A percentile compares a stretch with the other conserved stretches of the same genome.
These are phyloP conservation scores for Geotrypetes seraphini DNA, from an alignment of 2,797 vertebrate species.

Conservation along the genomic window DNA sequence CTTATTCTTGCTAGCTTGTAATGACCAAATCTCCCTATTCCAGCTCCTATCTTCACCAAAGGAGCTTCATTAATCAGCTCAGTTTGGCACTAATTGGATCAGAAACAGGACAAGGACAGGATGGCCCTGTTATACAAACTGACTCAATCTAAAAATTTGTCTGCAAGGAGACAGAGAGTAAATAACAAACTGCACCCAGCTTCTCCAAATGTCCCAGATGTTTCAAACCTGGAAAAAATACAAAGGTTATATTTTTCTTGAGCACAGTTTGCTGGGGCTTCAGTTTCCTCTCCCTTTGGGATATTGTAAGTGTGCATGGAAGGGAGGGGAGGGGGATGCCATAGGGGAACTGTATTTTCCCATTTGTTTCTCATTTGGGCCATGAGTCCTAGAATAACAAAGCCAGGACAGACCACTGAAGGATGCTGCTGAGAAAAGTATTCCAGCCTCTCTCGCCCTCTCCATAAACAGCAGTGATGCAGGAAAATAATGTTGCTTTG, in stretches of 20 bases:
- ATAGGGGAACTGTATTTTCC: too few relatives aligned
- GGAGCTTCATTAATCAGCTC: not conserved
- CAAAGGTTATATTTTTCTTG: not conserved
- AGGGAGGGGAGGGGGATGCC: too few relatives aligned
- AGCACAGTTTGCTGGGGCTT: conserved; percentile 37
- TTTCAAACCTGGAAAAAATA: conserved; percentile 1
- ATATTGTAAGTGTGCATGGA: too few relatives aligned
- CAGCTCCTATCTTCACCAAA: not conserved
- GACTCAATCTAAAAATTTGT: not conserved
- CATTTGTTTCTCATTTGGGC: conserved; percentile 54
- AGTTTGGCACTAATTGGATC: not conserved
- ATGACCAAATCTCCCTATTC: not conserved
- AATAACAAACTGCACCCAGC: conserved; percentile 43
- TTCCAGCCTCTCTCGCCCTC: not conserved
- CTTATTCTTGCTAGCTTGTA: too few relatives aligned
- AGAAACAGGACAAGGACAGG: not conserved
- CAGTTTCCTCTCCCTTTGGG: conserved; percentile 18
- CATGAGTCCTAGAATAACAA: conserved; percentile 42
- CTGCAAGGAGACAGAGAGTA: conserved; percentile 26
- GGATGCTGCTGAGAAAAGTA: not conserved
- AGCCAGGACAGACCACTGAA: not conserved
- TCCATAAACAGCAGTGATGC: not conserved
- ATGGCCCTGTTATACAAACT: not conserved
- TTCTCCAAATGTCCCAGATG: conserved; percentile 34
- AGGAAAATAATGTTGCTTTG: not conserved